These are phyloP conservation scores for Oxystoma pomonae DNA, from an alignment of 2,888 invertebrate species.

Conservation along the genomic window DNA sequence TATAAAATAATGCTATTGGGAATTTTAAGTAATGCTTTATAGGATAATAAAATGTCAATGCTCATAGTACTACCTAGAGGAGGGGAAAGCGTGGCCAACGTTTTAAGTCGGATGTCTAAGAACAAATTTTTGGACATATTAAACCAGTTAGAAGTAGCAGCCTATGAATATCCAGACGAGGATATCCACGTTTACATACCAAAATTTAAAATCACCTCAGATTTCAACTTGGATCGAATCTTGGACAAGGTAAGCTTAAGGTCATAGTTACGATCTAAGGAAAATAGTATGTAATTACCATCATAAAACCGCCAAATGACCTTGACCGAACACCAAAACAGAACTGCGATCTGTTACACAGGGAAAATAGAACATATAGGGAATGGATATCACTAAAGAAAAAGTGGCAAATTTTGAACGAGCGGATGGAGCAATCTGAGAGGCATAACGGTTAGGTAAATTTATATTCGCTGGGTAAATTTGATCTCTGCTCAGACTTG, in stretches of 20 bases:
- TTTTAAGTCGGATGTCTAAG: slow-evolving; percentile 52
- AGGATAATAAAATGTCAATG: slow-evolving; percentile 60
- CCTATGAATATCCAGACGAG: slow-evolving; percentile 52
- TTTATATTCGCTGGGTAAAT: too few relatives aligned
- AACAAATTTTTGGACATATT: slow-evolving; percentile 53
- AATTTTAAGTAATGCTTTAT: slow-evolving; percentile 15
- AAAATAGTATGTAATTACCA: not conserved
- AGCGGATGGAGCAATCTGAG: too few relatives aligned
- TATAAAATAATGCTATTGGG: too few relatives aligned
- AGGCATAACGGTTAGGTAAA: too few relatives aligned
- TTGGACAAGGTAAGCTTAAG: slow-evolving; percentile 50
- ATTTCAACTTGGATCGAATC: slow-evolving; percentile 56
- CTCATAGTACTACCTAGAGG: slow-evolving; percentile 59
- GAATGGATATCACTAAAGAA: too few relatives aligned
- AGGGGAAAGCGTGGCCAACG: slow-evolving; percentile 49
- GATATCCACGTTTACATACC: slow-evolving; percentile 62
- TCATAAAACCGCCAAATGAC: not conserved
- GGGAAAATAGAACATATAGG: too few relatives aligned
- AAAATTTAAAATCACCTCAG: slow-evolving; percentile 58
- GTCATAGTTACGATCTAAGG: too few relatives aligned
- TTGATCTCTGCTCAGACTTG: too few relatives aligned
- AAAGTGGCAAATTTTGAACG: too few relatives aligned
- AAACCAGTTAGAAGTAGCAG: slow-evolving; percentile 49
- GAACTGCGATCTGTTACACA: too few relatives aligned
- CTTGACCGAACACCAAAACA: too few relatives aligned